Base-by-base conservation (phyloP, 2,113 vertebrate species). In the Nesogale talazaci region DNA sequence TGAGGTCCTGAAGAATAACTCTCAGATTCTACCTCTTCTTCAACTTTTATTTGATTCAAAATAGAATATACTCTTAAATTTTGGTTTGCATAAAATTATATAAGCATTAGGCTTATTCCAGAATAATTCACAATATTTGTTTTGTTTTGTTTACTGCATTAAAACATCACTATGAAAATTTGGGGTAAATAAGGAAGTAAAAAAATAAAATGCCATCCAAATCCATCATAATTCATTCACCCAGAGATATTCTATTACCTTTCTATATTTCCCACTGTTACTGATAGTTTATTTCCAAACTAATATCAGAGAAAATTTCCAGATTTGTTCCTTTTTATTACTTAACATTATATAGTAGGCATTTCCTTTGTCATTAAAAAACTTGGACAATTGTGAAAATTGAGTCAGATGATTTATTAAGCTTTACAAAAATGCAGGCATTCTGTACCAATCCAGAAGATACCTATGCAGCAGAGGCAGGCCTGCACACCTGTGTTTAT, bases 1-100 rank as follows among this genome's bases (percentile, higher is more conserved):
- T 84, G 31, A 61, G 67, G 42, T 75, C 38, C 25, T 76, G 72
- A 61, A 86, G 6, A 80, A 72, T 79, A 74, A 61, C 52, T 15
- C 67, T 46, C 6, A 93, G 22, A 40, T 75, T 92, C 29, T 92
- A 52, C 29, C 61, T 79, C 77, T 77, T 87, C 31, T 82, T 80
- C 61, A 90, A 17, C 46, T 61, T 84, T 46, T 72, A 88, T 57
- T 88, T n/a, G 8, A 83, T 78, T 4, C 12, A 89, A 94, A 93
- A 67, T 42, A 79, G 22, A 36, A 72, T 76, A 74, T 70, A 61
- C 59, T 20, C 16, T 20, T 61, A 67, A 56, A 77, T 36, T 86
- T 90, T 84, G 38, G 23, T 38, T 75, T 91, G 4, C 61, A 85
- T 42, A 63, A 93, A 38, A 16, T 87, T 93, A 14, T 84, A 3